Evolutionary conservation across 2,797 vertebrate species (phyloP).

Genomic region (Anabas testudineus): DNA sequence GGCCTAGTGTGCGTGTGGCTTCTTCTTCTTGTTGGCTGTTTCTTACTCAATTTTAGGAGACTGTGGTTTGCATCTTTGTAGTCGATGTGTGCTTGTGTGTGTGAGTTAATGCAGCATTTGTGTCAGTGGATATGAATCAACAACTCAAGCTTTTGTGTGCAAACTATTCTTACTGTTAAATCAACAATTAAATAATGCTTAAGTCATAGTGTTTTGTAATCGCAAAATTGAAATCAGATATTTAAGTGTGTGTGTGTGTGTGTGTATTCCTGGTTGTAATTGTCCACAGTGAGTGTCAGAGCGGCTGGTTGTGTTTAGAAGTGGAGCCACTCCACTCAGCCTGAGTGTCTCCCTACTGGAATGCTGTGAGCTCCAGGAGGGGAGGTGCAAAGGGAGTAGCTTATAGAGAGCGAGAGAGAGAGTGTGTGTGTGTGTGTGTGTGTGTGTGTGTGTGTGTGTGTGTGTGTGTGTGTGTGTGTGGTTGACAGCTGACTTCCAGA

Average conservation of each 20-base stretch:
- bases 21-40: slow-evolving; percentile 55
- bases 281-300: slow-evolving; percentile 72
- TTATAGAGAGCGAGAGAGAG: slow-evolving; percentile 29
- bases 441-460: slow-evolving; percentile 59
- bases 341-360: slow-evolving; percentile 86
- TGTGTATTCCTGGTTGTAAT: slow-evolving; percentile 47
- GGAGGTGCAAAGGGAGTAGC: slow-evolving; percentile 69
- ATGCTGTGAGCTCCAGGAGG: slow-evolving; percentile 80
- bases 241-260: slow-evolving; percentile 17
- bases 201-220: slow-evolving; percentile 46
- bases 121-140: slow-evolving; percentile 14
- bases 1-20: slow-evolving; percentile 43
- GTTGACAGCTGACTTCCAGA: slow-evolving; percentile 89
- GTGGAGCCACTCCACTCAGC: slow-evolving; percentile 84
- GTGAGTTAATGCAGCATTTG: slow-evolving; percentile 1
- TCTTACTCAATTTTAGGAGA: slow-evolving; percentile 51
- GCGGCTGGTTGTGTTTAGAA: slow-evolving; percentile 84
- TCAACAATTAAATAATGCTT: slow-evolving; percentile 53
- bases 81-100: slow-evolving; percentile 10
- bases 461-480: slow-evolving; percentile 53
- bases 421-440: slow-evolving; percentile 51
- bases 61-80: slow-evolving; percentile 51
- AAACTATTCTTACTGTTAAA: slow-evolving; percentile 48
- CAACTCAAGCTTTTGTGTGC: slow-evolving; percentile 26
- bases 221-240: slow-evolving; percentile 52